phyloP scores from a whole-genome alignment of 2,888 invertebrate genomes.

The Dicyrtomina minuta region DNA sequence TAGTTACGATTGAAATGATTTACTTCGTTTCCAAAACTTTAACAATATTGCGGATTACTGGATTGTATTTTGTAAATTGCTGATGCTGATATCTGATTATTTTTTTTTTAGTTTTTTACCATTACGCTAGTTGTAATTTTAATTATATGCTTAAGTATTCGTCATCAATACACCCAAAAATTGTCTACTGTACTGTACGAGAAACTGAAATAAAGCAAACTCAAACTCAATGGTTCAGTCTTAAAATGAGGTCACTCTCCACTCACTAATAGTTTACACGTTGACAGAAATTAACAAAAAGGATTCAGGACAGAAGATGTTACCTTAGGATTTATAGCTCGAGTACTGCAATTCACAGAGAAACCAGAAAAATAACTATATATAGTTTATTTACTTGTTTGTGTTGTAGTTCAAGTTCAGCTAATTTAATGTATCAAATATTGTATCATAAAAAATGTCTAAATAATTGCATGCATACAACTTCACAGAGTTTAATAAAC shows the following conservation, averaged over 20 bases:
- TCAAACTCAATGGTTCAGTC: slow-evolving; percentile 18
- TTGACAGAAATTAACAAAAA: too few relatives aligned
- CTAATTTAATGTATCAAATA: background rate
- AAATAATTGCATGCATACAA: too few relatives aligned
- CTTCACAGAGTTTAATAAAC: too few relatives aligned
- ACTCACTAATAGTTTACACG: slow-evolving; percentile 6
- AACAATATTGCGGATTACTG: too few relatives aligned
- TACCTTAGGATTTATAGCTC: background rate
- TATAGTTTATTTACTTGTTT: background rate
- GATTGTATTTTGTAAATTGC: too few relatives aligned
- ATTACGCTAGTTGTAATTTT: too few relatives aligned
- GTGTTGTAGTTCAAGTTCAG: too few relatives aligned
- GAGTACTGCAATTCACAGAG: background rate
- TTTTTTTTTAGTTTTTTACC: background rate
- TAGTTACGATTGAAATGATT: too few relatives aligned
- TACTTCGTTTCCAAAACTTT: too few relatives aligned
- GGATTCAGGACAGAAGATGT: slow-evolving; percentile 1
- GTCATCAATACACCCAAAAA: background rate
- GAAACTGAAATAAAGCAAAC: background rate
- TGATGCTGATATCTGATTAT: background rate
- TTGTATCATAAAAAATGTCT: too few relatives aligned
- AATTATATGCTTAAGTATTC: background rate
- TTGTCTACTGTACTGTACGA: background rate
- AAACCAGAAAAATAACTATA: background rate
- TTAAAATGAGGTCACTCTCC: slow-evolving; percentile 26